Base-by-base conservation (phyloP, 1,140 invertebrate species). In the Stenopsyche tienmushanensis region DNA sequence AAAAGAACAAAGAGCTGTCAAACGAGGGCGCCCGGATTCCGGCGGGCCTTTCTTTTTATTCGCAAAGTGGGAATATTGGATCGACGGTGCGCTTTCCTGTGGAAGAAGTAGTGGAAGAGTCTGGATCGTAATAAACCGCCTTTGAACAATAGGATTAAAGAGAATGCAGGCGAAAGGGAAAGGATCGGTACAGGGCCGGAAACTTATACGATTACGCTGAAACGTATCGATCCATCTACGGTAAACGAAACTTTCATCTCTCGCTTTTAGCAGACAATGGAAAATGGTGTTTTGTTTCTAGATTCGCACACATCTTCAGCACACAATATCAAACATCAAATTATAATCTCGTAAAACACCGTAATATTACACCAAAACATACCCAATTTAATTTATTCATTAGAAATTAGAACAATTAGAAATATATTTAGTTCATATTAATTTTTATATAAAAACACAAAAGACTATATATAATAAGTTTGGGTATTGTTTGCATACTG, bases 161-260 rank as follows among this genome's bases (percentile, higher is more conserved):
- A 18, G 18, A 57, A 42, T 34, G 26, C 52, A 34, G 17, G 26
- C 8, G 20, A 23, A 57, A 18, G 34, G 24, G 20, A 57, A 57
- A 29, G 54, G 34, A 18, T 29, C n/a, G n/a, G 24, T 23, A 42
- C 29, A 39, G 15, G 18, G 13, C 53, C n/a, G 20, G 54, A 57
- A 57, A 57, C 34, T 57, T 57, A 57, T 21, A n/a, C 54, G 34
- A 57, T 57, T 57, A 57, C 54, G 34, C 29, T 42, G 34, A 57
- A 39, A 57, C 15, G 34, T 57, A 57, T 57, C 54, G 54, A 57
- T 57, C 54, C 54, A 18, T 13, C 13, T 34, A 34, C 5, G 13
- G 29, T 13, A 34, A 34, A 34, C 5, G 29, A 13, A 34, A 34
- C 29, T 34, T 34, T 34, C 29, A 34, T 5, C 29, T 34, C 29